Conservation (phyloP, 2,113 vertebrate genomes). For the Oreochromis spilurus region DNA sequence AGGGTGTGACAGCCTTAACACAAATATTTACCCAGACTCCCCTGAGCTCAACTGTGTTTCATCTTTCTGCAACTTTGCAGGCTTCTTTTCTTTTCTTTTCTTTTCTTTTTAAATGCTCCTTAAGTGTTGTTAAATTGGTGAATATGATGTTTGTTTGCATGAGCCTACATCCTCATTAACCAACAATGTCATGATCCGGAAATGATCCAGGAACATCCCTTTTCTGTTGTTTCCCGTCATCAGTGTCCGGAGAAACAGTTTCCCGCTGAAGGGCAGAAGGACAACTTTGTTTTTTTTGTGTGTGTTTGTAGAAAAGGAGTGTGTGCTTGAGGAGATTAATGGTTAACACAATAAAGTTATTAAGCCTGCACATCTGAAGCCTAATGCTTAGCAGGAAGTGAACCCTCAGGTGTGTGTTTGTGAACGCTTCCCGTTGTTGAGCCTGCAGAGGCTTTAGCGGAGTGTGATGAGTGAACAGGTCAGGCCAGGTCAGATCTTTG, state of each 20-base stretch:
- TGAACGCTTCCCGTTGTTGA: slow-evolving; percentile 23
- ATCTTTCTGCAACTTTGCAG: slow-evolving; percentile 38
- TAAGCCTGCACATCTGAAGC: slow-evolving; percentile 48
- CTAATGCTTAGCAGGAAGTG: slow-evolving; percentile 24
- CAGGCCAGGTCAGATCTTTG: slow-evolving; percentile 43
- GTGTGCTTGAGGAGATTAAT: slow-evolving; percentile 43
- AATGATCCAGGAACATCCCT: neutral
- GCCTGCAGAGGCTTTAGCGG: neutral
- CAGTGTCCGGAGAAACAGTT: slow-evolving; percentile 10
- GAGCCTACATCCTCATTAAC: neutral
- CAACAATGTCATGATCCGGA: neutral
- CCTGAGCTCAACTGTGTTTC: slow-evolving; percentile 44
- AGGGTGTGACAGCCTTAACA: slow-evolving; percentile 36
- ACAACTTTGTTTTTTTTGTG: neutral
- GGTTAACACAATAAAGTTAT: slow-evolving; percentile 44
- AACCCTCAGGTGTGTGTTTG: neutral
- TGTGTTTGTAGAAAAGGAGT: neutral
- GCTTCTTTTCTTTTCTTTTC: neutral
- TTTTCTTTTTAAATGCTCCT: neutral
- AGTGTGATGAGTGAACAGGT: slow-evolving; percentile 42
- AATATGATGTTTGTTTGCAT: neutral
- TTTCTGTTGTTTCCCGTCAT: slow-evolving; percentile 14
- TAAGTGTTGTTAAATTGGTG: neutral
- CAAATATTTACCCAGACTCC: slow-evolving; percentile 69
- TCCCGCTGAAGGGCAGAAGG: slow-evolving; percentile 2